Evolutionary conservation across 2,888 invertebrate species (phyloP).

Genomic region (Allygus modestus): DNA sequence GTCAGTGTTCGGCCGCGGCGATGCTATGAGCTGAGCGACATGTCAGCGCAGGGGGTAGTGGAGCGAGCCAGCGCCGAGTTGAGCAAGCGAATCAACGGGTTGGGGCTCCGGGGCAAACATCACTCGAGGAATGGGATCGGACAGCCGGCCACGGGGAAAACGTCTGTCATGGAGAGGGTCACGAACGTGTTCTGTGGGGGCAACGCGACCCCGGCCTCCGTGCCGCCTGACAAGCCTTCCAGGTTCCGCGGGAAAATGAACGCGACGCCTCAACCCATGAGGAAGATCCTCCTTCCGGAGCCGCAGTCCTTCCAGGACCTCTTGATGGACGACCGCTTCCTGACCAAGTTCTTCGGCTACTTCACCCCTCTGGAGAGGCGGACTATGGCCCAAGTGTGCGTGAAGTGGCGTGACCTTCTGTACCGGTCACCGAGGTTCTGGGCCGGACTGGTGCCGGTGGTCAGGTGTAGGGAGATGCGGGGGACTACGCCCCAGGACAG

Average conservation of each 20-base stretch:
- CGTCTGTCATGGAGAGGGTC: conserved; percentile 91
- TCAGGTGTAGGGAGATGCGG: conserved; percentile 91
- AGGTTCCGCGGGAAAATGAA: conserved; percentile 71
- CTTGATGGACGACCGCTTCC: conserved; percentile 91
- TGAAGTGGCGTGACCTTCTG: conserved; percentile 91
- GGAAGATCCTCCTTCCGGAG: conserved; percentile 61
- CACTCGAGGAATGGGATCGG: conserved; percentile 71
- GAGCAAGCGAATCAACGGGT: conserved; percentile 91
- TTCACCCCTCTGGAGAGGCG: conserved; percentile 87
- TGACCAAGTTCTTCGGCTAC: conserved; percentile 90
- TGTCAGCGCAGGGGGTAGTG: conserved; percentile 86
- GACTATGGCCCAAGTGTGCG: conserved; percentile 88
- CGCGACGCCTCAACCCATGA: conserved; percentile 65
- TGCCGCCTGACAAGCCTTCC: conserved; percentile 77
- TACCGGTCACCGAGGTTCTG: conserved; percentile 94
- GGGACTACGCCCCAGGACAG: conserved; percentile 74
- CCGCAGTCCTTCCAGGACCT: conserved; percentile 75
- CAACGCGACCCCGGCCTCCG: conserved; percentile 74
- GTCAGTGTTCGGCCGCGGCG: conserved; percentile 36
- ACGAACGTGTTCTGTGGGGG: conserved; percentile 92
- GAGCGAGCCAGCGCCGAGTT: conserved; percentile 94
- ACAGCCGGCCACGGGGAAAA: conserved; percentile 72
- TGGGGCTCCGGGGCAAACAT: conserved; percentile 80
- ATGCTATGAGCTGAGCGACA: conserved; percentile 61
- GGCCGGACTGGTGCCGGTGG: conserved; percentile 89